A percentile compares a stretch with the other conserved stretches of the same genome.
Evolutionary conservation across 1,140 invertebrate species (phyloP).

Genomic region (Drosophila pseudoananassae): DNA sequence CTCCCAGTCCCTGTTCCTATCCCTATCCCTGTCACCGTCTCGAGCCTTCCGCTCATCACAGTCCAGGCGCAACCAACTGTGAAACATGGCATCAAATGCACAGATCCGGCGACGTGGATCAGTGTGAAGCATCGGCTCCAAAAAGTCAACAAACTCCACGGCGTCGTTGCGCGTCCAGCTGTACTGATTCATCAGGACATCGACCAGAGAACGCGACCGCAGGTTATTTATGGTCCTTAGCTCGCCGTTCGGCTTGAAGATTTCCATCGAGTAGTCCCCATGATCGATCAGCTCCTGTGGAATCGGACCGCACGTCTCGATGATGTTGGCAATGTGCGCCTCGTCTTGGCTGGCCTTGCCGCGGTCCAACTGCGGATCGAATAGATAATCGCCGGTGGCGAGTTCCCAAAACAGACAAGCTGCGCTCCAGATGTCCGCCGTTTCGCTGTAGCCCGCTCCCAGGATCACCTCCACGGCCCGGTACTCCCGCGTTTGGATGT

Average conservation of each 20-base stretch:
- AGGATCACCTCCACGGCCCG: slow-evolving; percentile 97
- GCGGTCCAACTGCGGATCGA: slow-evolving; percentile 96
- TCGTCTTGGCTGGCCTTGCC: slow-evolving; percentile 93
- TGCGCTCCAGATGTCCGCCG: slow-evolving; percentile 99
- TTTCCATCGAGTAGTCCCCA: slow-evolving; percentile 95
- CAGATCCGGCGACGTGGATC: slow-evolving; percentile 94
- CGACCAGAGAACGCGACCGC: slow-evolving; percentile 94
- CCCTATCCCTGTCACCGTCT: not conserved
- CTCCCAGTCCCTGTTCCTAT: not conserved
- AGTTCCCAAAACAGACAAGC: slow-evolving; percentile 99
- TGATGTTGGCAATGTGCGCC: slow-evolving; percentile 99
- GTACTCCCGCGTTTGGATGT: slow-evolving; percentile 99
- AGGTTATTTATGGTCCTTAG: slow-evolving; percentile 94
- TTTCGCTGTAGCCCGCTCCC: slow-evolving; percentile 96
- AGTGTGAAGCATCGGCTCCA: slow-evolving; percentile 96
- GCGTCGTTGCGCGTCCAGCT: slow-evolving; percentile 94
- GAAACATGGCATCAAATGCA: slow-evolving; percentile 94
- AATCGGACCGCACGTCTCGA: slow-evolving; percentile 97
- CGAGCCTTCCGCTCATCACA: not conserved
- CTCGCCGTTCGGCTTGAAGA: slow-evolving; percentile 96
- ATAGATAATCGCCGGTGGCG: slow-evolving; percentile 99
- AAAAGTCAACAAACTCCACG: slow-evolving; percentile 94
- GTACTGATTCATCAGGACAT: slow-evolving; percentile 96
- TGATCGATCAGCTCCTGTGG: slow-evolving; percentile 93
- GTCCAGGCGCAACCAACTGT: slow-evolving; percentile 85